Evolutionary conservation across 2,888 invertebrate species (phyloP).

Genomic region (Chesias legatella): DNA sequence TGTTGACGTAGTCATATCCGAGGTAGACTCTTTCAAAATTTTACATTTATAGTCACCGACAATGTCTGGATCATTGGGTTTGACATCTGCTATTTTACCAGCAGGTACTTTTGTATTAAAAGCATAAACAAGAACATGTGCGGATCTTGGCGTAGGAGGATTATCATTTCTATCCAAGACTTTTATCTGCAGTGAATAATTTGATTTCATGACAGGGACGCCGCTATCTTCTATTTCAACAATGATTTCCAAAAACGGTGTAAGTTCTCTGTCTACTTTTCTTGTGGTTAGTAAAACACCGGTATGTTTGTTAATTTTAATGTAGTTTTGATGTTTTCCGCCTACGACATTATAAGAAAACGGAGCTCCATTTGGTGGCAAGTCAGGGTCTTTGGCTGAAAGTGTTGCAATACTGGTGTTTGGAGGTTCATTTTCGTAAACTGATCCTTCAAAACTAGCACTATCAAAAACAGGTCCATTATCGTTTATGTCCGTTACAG

Average conservation of each 20-base stretch:
- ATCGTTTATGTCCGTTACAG: slow-evolving; percentile 93
- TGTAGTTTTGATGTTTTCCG: slow-evolving; percentile 87
- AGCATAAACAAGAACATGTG: slow-evolving; percentile 88
- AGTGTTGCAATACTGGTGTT: slow-evolving; percentile 91
- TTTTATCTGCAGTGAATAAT: slow-evolving; percentile 86
- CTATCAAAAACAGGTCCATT: slow-evolving; percentile 93
- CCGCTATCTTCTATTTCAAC: slow-evolving; percentile 95
- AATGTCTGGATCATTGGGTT: slow-evolving; percentile 95
- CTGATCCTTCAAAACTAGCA: slow-evolving; percentile 85
- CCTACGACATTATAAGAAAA: slow-evolving; percentile 90
- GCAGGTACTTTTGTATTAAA: slow-evolving; percentile 87
- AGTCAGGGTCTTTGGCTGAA: slow-evolving; percentile 93
- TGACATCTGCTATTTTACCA: slow-evolving; percentile 94
- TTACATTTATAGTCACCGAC: slow-evolving; percentile 93
- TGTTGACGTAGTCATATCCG: slow-evolving; percentile 79
- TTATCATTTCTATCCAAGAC: slow-evolving; percentile 95
- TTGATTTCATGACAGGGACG: slow-evolving; percentile 89
- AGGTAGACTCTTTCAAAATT: slow-evolving; percentile 84
- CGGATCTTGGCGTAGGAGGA: slow-evolving; percentile 90
- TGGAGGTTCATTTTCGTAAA: slow-evolving; percentile 92
- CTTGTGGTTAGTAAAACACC: slow-evolving; percentile 89
- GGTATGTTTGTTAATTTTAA: slow-evolving; percentile 88
- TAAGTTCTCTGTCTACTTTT: slow-evolving; percentile 90
- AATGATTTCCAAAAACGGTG: slow-evolving; percentile 85
- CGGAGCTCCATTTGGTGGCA: slow-evolving; percentile 94